phyloP scores from a whole-genome alignment of 2,888 invertebrate genomes.

The Megamerina dolium region DNA sequence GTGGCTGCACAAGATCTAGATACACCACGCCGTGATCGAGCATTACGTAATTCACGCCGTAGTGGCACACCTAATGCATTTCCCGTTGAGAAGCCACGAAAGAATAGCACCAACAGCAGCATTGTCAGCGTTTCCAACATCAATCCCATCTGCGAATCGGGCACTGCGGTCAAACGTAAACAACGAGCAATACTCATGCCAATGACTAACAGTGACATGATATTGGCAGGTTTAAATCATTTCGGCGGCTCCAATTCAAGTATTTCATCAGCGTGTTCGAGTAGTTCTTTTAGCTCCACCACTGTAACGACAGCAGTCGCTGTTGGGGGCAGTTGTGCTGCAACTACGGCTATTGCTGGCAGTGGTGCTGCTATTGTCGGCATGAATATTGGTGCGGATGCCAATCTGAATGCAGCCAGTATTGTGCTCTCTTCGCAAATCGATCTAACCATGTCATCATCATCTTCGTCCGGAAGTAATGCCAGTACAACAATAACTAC shows the following conservation, averaged over 20 bases:
- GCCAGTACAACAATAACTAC: slow-evolving; percentile 32
- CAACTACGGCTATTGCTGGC: background rate
- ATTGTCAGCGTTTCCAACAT: background rate
- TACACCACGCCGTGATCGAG: slow-evolving; percentile 22
- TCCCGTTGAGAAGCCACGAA: slow-evolving; percentile 6
- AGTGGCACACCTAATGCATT: slow-evolving; percentile 28
- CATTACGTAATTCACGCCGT: slow-evolving; percentile 36
- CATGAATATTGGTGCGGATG: no score
- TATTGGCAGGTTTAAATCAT: slow-evolving; percentile 20
- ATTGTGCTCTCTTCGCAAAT: slow-evolving; percentile 32
- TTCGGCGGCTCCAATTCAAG: slow-evolving; percentile 25
- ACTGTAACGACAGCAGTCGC: slow-evolving; percentile 19
- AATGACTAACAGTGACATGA: background rate
- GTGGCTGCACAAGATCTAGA: slow-evolving; percentile 16
- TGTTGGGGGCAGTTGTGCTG: slow-evolving; percentile 1
- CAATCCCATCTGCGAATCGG: slow-evolving; percentile 9
- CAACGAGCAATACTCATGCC: no score
- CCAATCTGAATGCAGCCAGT: slow-evolving; percentile 13
- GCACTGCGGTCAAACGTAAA: no score
- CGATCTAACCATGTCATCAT: slow-evolving; percentile 38
- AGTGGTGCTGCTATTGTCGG: no score
- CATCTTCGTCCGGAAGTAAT: slow-evolving; percentile 35
- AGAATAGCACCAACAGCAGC: slow-evolving; percentile 3
- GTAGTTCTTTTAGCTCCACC: slow-evolving; percentile 18
- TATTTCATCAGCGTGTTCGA: slow-evolving; percentile 20